Evolutionary conservation across 2,888 invertebrate species (phyloP), one percentile per base, ranked within the genome.

Genomic region (Copidosoma aretas): DNA sequence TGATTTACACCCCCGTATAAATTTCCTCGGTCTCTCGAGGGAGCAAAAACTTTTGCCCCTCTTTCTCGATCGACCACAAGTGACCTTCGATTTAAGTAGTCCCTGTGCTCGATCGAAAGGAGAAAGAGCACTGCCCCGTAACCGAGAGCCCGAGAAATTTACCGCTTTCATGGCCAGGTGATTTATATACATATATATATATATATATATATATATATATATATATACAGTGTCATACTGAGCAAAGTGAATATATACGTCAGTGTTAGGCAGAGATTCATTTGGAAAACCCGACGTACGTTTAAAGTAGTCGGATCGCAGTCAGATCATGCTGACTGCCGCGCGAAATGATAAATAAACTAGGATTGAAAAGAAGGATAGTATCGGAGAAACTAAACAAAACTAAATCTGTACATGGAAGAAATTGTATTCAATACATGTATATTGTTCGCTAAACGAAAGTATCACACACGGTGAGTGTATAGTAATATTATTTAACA

Each of bases 191-290:
- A 46, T 17, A 46, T 17, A 46, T 46, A 10, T 41, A 41, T 41
- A 41, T 41, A 10, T 41, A 41, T 41, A 41, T 41, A 41, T 41
- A 10, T 41, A 41, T 41, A 14, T 41, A 41, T 8, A 41, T 8
- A 41, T 41, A 41, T 10, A 14, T 41, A 80, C 83, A 84, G 78
- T 84, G 84, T 84, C 77, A 84, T 84, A 84, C 83, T 83, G 84
- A 84, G 84, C 83, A 83, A 82, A 80, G 80, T 82, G 80, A 83
- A 84, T 82, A 83, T 82, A 83, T 84, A 82, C 82, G 79, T 84
- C 83, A 84, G 83, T 84, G 83, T 84, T 84, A 80, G 80, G 78
- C 75, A 39, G 69, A 49, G 64, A 58, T 25, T 25, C 46, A 58
- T 60, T 32, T 59, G 56, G 52, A 52, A n/a, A 66, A 64, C 24